Base-by-base conservation (phyloP, 1,140 invertebrate genomes). In the Drosophila equinoxialis region DNA sequence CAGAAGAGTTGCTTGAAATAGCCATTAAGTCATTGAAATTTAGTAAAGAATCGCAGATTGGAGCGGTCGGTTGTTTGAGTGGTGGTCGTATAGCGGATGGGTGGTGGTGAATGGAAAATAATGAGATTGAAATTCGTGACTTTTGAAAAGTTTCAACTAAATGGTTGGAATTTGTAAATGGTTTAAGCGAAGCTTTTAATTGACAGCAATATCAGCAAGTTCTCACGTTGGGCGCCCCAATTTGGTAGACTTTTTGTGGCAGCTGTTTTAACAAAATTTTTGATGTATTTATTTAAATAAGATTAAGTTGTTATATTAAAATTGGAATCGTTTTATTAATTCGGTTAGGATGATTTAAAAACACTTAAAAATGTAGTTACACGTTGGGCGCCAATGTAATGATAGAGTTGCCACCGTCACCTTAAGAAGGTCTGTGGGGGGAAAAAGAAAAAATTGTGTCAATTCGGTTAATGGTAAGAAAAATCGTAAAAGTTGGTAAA, bases 1-100 rank as follows among this genome's bases (percentile, higher is more conserved):
- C 7, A 11, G 5, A 37, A 10, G 35, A 37, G 35, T 51, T 51
- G 45, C 45, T 11, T 51, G 45, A 51, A 51, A 51, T 51, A 51
- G 45, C 45, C 45, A 51, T 51, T 51, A 51, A 51, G 45, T 51
- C 45, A 51, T 51, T 51, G 45, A 51, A 51, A 51, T 51, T 23
- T 51, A 11, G 45, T 51, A 7, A 51, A 51, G 17, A n/a, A 37
- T 33, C 17, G 26, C 57, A 37, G 17, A 59, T 37, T 37, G n/a
- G 33, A 26, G 51, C 10, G 51, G 51, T 54, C 5, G 13, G 51
- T 23, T 55, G 20, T 11, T 55, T 55, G 51, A 11, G n/a, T 30
- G 51, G 6, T 30, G 23, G 26, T 13, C 30, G 30, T 6, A 6
- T 30, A 6, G 30, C 6, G 30, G 6, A 6, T 30, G 30, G 35